Evolutionary conservation across 2,797 vertebrate species (phyloP).

Genomic region (Sarcoramphus papa): DNA sequence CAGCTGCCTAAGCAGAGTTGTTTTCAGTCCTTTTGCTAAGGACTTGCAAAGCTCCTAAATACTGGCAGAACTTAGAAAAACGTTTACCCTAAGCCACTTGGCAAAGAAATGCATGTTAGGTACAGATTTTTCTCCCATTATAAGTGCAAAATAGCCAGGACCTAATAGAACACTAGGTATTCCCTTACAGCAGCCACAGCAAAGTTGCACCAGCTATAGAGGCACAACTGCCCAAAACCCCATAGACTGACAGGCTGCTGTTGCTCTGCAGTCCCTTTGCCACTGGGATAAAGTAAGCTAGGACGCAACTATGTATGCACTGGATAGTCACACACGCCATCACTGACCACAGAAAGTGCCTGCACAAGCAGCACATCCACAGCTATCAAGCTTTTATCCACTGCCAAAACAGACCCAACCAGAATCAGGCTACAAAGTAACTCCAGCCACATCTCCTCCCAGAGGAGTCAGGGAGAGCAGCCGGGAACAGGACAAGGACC

Average conservation of each 20-base stretch:
- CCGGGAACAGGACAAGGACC: neutral
- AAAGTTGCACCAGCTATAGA: neutral
- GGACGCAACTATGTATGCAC: rapidly evolving
- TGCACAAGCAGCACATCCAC: neutral
- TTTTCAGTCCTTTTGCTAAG: neutral
- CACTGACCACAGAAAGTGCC: neutral
- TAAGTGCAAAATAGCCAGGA: neutral
- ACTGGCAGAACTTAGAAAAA: neutral
- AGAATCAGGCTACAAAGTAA: neutral
- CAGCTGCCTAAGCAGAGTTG: neutral
- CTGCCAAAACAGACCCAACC: neutral
- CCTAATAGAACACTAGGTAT: neutral
- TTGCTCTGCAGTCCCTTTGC: neutral
- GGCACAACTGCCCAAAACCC: neutral
- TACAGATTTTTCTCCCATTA: neutral
- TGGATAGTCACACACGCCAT: neutral
- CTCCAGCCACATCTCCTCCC: neutral
- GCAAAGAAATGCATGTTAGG: neutral
- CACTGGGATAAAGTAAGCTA: neutral
- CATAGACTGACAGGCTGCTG: neutral
- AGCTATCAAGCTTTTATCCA: neutral
- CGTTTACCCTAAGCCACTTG: neutral
- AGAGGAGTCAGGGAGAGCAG: neutral
- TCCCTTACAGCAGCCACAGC: neutral
- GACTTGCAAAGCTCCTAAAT: neutral